These are phyloP conservation scores for Forbesichthys papilliferus DNA, from an alignment of 2,113 vertebrate genomes.

Conservation along the genomic window DNA sequence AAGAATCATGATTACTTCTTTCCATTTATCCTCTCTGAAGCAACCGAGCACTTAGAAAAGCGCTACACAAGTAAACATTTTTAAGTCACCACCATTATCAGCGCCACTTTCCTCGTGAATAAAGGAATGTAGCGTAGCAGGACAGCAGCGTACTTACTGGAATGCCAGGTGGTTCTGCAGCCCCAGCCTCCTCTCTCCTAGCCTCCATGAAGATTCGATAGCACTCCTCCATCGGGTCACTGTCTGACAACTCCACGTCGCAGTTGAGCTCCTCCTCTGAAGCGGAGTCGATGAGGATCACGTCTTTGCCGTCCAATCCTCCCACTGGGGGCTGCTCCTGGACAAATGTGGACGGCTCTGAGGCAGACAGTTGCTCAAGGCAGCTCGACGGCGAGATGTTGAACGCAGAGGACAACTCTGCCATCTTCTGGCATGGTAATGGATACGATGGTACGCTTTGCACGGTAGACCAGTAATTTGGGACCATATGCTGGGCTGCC, in stretches of 20 bases:
- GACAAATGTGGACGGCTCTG: conserved; percentile 1
- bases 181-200: conserved; percentile 35
- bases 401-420: neutral
- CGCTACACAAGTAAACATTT: too few relatives aligned
- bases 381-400: neutral
- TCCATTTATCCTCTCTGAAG: too few relatives aligned
- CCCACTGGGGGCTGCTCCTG: neutral
- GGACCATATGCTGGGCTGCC: neutral
- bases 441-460: conserved; percentile 1
- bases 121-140: neutral
- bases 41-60: too few relatives aligned
- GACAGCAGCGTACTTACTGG: conserved; percentile 56
- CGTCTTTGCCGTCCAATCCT: neutral
- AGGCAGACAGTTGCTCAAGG: neutral
- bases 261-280: conserved; percentile 67
- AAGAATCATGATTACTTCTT: too few relatives aligned
- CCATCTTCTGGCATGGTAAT: conserved; percentile 25
- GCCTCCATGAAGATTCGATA: conserved; percentile 79
- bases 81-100: too few relatives aligned
- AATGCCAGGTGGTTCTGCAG: conserved; percentile 2
- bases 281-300: conserved; percentile 48
- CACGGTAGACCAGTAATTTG: conserved; percentile 8
- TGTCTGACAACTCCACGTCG: conserved; percentile 74
- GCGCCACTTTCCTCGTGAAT: neutral
- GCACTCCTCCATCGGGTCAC: conserved; percentile 79